A percentile compares a stretch with the other conserved stretches of the same genome.
Evolutionary conservation across 2,888 invertebrate genomes (phyloP).

Genomic region (Standfussiana lucernea): DNA sequence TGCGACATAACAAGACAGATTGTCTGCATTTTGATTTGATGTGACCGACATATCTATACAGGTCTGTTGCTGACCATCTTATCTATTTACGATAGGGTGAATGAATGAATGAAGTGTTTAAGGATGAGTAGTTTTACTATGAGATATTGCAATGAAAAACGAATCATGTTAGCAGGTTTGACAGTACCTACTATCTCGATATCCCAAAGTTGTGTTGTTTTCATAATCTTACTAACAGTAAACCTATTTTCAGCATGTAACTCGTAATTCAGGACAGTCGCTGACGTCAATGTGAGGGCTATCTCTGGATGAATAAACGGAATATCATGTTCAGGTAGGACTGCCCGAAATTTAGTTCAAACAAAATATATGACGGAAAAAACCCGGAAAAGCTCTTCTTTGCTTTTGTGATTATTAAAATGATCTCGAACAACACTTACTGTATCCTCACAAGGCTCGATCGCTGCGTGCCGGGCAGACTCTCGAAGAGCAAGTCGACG

Average conservation of each 20-base stretch:
- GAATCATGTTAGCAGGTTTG: neutral
- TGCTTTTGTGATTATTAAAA: neutral
- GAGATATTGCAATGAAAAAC: neutral
- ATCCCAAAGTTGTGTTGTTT: neutral
- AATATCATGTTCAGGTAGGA: neutral
- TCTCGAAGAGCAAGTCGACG: slow-evolving; percentile 90
- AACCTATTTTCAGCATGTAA: neutral
- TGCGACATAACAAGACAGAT: neutral
- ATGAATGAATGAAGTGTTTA: neutral
- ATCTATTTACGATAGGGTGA: neutral
- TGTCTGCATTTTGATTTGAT: slow-evolving; percentile 1
- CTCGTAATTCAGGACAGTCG: neutral
- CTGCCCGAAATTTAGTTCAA: neutral
- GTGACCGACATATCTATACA: neutral
- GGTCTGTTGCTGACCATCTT: neutral
- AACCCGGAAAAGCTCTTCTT: neutral
- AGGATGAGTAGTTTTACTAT: neutral
- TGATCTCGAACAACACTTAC: slow-evolving; percentile 87
- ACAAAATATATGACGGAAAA: neutral
- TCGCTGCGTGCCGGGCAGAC: slow-evolving; percentile 90
- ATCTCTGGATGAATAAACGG: too few species aligned
- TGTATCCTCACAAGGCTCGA: slow-evolving; percentile 93
- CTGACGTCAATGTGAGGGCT: neutral
- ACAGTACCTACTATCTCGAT: neutral
- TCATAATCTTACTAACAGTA: neutral